Evolutionary conservation across 2,888 invertebrate genomes (phyloP).

Genomic region (Leptinotarsa rubiginosa): DNA sequence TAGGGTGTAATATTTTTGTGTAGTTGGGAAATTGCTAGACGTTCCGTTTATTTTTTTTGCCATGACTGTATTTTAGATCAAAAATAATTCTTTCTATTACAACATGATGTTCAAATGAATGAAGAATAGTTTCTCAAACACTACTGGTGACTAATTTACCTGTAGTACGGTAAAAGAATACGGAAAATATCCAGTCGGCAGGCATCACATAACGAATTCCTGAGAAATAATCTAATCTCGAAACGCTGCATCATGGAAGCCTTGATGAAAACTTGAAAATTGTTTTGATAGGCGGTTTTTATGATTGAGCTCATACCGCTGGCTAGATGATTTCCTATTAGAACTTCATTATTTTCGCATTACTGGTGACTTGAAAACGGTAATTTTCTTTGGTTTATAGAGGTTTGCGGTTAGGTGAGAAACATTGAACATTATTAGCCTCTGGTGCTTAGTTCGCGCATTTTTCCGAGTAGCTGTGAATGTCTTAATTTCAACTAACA

Average conservation of each 20-base stretch:
- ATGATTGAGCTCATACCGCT: background rate
- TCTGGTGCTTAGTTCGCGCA: background rate
- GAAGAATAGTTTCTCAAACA: background rate
- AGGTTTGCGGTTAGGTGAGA: background rate
- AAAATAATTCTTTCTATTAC: too few species aligned
- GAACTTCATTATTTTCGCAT: slow-evolving; percentile 13
- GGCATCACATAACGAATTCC: slow-evolving; percentile 23
- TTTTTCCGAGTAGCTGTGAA: background rate
- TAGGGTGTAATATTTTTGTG: too few species aligned
- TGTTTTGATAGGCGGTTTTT: slow-evolving; percentile 25
- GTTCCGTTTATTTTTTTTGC: too few species aligned
- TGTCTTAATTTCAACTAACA: background rate
- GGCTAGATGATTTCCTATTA: slow-evolving; percentile 6
- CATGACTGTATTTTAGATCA: too few species aligned
- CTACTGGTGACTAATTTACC: background rate
- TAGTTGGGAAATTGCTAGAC: too few species aligned
- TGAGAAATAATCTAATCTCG: slow-evolving; percentile 24
- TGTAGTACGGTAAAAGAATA: background rate
- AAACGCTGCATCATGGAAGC: slow-evolving; percentile 23
- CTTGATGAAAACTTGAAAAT: slow-evolving; percentile 26
- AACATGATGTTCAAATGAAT: too few species aligned
- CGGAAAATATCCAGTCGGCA: background rate
- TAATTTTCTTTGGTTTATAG: background rate
- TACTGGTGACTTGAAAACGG: slow-evolving; percentile 7
- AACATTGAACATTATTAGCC: background rate